Base-by-base conservation (phyloP, 2,888 invertebrate genomes). In the Saturnia pavonia region DNA sequence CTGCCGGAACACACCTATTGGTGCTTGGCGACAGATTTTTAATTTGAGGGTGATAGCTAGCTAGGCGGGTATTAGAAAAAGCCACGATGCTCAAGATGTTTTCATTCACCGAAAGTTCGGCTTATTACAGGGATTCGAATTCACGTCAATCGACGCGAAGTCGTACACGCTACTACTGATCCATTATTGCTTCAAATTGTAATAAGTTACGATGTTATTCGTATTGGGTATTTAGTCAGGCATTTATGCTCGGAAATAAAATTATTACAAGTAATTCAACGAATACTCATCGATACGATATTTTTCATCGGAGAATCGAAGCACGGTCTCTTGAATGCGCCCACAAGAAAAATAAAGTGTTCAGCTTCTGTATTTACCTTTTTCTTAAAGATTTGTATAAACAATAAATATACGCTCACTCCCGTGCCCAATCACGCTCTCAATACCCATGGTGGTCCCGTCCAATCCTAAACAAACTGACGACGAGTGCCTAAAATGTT, bases 391-490 rank as follows among this genome's bases (percentile, higher is more conserved):
- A 89, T 90, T 89, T 91, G 87, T 90, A 88, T 88, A 87, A 86
- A 86, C 86, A 87, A 89, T 87, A 89, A 89, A 90, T 85, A 87
- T 80, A 81, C 80, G 79, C 71, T 79, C 80, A 79, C 80, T 85
- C 82, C 77, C 79, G 84, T 82, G 86, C 83, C 88, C 90, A 91
- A 91, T 91, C 91, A 89, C 85, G 87, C 77, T 80, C 77, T 84
- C 87, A 82, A 86, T 89, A 85, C 85, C 57, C 77, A 73, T 78
- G 79, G 81, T 79, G 81, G 81, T 75, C 77, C 72, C 80, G 82
- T 81, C 80, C 87, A 82, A 86, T 88, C 91, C 91, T 91, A 90
- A 91, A 85, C 83, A 90, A 91, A 91, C 91, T 84, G 72, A 76
- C 74, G 78, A 70, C 73, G 81, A 80, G 80, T 82, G 83, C 78